Percentiles rank a stretch among this genome's conserved stretches.
Conservation (phyloP, 2,888 invertebrate species). For the Linnaemya tessellans region DNA sequence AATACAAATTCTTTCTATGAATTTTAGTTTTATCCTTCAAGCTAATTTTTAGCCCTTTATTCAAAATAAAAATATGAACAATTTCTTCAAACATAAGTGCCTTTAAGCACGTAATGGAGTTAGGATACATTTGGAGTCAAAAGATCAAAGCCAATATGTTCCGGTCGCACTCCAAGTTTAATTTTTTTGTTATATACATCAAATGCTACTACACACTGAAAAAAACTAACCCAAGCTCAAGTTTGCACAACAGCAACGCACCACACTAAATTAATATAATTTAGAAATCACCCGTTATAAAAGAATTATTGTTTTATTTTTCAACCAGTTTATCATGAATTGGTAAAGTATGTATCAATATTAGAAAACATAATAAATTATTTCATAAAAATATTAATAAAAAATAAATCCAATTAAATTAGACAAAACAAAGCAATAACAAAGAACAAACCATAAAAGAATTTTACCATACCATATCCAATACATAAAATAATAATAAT, state of each 20-base stretch:
- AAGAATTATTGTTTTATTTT: slow-evolving; percentile 33
- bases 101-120: too few relatives aligned
- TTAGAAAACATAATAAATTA: not conserved
- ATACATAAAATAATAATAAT: slow-evolving; percentile 36
- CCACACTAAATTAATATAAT: not conserved
- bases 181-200: not conserved
- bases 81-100: too few relatives aligned
- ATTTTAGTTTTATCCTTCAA: too few relatives aligned
- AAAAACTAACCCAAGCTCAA: too few relatives aligned
- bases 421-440: slow-evolving; percentile 54
- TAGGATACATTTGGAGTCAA: too few relatives aligned
- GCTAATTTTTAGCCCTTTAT: too few relatives aligned
- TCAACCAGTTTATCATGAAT: slow-evolving; percentile 31
- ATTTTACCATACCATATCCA: slow-evolving; percentile 62
- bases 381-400: slow-evolving; percentile 25
- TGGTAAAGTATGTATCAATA: slow-evolving; percentile 37
- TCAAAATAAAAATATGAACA: too few relatives aligned
- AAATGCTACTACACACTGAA: not conserved
- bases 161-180: too few relatives aligned
- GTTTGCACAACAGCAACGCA: too few relatives aligned
- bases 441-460: slow-evolving; percentile 48
- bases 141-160: too few relatives aligned
- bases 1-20: too few relatives aligned
- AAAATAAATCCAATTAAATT: slow-evolving; percentile 40
- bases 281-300: slow-evolving; percentile 36